A percentile compares a stretch with the other conserved stretches of the same genome.
These are phyloP conservation scores for Lophochroa leadbeateri DNA, from an alignment of 2,113 vertebrate genomes.

Conservation along the genomic window DNA sequence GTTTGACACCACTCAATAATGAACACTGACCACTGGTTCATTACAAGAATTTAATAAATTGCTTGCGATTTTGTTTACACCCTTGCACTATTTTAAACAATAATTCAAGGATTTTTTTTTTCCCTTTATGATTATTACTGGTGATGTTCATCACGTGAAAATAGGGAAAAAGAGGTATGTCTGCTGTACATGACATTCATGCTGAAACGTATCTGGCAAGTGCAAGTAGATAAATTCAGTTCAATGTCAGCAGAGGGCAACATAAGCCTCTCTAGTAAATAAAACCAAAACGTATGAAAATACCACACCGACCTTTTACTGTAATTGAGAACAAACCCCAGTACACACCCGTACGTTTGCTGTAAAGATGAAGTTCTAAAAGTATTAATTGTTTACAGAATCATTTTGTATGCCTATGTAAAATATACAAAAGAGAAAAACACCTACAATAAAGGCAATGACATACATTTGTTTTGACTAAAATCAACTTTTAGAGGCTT, in stretches of 20 bases:
- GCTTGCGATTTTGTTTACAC: neutral
- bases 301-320: neutral
- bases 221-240: neutral
- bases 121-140: neutral
- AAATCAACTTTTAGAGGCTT: neutral
- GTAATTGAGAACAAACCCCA: neutral
- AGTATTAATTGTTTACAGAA: neutral
- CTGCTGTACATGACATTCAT: accelerated
- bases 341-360: neutral
- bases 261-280: neutral
- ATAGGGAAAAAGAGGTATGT: neutral
- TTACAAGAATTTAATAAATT: neutral
- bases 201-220: neutral
- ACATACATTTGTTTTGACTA: neutral
- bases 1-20: neutral
- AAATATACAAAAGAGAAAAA: neutral
- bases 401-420: neutral
- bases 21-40: neutral
- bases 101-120: neutral
- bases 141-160: neutral
- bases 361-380: neutral
- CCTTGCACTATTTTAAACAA: neutral
- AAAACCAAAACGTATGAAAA: neutral
- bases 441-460: neutral
- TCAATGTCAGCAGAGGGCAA: conserved; percentile 8